Evolutionary conservation across 2,113 vertebrate species (phyloP).

Genomic region (Bubo bubo): DNA sequence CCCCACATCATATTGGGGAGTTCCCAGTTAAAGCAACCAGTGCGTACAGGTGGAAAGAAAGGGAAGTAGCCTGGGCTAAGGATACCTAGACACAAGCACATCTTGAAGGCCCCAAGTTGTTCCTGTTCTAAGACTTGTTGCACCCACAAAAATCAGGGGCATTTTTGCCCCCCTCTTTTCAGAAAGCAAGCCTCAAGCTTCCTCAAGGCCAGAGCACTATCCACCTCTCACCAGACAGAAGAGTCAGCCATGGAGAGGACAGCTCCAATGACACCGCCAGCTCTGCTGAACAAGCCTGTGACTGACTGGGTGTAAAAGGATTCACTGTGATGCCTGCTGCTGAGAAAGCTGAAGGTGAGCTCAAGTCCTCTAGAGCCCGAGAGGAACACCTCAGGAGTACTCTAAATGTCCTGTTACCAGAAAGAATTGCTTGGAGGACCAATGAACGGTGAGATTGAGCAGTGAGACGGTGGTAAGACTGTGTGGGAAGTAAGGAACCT

Average conservation of each 20-base stretch:
- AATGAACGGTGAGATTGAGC: accelerated
- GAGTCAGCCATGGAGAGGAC: not conserved
- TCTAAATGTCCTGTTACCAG: not conserved
- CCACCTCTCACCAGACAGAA: not conserved
- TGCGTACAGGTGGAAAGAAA: not conserved
- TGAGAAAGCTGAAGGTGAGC: not conserved
- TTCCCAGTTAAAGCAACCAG: not conserved
- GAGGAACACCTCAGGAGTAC: not conserved
- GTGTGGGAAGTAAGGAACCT: not conserved
- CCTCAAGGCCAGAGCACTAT: not conserved
- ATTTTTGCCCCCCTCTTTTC: not conserved
- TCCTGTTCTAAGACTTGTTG: not conserved
- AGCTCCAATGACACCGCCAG: not conserved
- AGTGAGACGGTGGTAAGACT: accelerated
- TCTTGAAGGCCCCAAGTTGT: not conserved
- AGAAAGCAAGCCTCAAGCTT: not conserved
- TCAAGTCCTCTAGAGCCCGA: not conserved
- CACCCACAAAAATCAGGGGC: not conserved
- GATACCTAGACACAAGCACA: not conserved
- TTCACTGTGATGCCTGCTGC: not conserved
- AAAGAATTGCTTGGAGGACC: not conserved
- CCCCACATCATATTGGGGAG: not conserved
- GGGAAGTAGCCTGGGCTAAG: not conserved
- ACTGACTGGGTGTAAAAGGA: not conserved
- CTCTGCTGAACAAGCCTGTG: not conserved